Base-by-base conservation (phyloP, 2,113 vertebrate species). In the Nematolebias whitei region DNA sequence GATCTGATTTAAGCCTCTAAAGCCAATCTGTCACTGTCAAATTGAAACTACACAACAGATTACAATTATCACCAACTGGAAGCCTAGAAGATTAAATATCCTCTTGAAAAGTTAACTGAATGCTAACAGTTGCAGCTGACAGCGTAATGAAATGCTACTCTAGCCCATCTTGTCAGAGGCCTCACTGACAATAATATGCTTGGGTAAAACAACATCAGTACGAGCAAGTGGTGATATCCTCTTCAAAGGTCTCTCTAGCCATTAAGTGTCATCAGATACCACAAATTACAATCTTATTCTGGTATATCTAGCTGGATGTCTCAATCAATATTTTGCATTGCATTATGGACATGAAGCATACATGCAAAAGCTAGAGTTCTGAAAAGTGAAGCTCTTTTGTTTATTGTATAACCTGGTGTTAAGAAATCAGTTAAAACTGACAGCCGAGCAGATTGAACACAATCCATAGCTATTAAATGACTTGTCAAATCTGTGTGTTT, bases 111-210 rank as follows among this genome's bases (percentile, higher is more conserved):
- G 54, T 68, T 61, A 61, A 65, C 50, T 22, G 60, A 76, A 64
- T 23, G 49, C 41, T 22, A 41, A 65, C 40, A 40, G 56, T 55
- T 57, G 47, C 61, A 51, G 67, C 59, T 78, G 67, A 77, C 66
- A 71, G 63, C 4, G 49, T 74, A 71, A 80, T 80, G 59, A 75
- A 74, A 78, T 35, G 67, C 40, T 68, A 40, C 70, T 63, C 64
- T 11, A 71, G 49, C 20, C 48, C 0, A 7, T n/a, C 15, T 24
- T 50, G 74, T 63, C 65, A 76, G 56, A 70, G 61, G 49, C 20
- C 63, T 71, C 47, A n/a, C 20, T 56, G 6, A 52, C 66, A 58
- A 38, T 58, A 18, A 68, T 38, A 65, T 5, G 5, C 64, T 43
- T 38, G 19, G n/a, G 22, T 54, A 53, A 67, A 45, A 52, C 53